phyloP scores from a whole-genome alignment of 1,140 invertebrate species.

The Drosophila ananassae region DNA sequence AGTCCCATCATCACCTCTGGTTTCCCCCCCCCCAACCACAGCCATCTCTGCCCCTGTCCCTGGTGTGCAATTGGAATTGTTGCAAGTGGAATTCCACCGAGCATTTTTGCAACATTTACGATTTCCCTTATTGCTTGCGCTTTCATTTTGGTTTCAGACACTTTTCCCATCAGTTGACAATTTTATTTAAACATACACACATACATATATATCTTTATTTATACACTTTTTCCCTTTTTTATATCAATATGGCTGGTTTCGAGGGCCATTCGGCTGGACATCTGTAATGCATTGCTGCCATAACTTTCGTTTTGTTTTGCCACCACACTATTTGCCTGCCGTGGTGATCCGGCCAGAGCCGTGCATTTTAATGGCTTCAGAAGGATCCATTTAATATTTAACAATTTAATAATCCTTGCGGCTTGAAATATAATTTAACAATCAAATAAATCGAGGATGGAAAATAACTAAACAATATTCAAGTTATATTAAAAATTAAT shows the following conservation, averaged over 20 bases:
- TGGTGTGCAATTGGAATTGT: constrained; percentile 15
- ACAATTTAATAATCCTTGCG: neutral
- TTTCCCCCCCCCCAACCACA: neutral
- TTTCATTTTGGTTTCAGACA: constrained; percentile 51
- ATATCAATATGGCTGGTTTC: constrained; percentile 27
- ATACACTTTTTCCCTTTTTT: constrained; percentile 4
- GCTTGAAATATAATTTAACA: neutral
- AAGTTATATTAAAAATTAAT: no score
- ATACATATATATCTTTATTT: neutral
- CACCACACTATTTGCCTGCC: constrained; percentile 16
- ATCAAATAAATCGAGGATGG: no score
- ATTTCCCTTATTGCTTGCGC: constrained; percentile 67
- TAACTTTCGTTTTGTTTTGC: constrained; percentile 19
- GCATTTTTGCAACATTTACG: constrained; percentile 68
- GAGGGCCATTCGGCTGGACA: constrained; percentile 3
- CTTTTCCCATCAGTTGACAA: constrained; percentile 33
- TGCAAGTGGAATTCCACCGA: constrained; percentile 23
- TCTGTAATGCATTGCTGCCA: constrained; percentile 41
- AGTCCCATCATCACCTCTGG: constrained; percentile 37
- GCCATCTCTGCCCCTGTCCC: constrained; percentile 1
- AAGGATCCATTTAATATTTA: neutral
- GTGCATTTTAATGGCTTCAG: constrained; percentile 3
- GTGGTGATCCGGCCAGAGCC: neutral
- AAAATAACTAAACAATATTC: no score
- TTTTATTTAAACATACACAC: constrained; percentile 6